A percentile compares a stretch with the other conserved stretches of the same genome.
phyloP scores from a whole-genome alignment of 1,140 invertebrate genomes.

The Drosophila oshimai region DNA sequence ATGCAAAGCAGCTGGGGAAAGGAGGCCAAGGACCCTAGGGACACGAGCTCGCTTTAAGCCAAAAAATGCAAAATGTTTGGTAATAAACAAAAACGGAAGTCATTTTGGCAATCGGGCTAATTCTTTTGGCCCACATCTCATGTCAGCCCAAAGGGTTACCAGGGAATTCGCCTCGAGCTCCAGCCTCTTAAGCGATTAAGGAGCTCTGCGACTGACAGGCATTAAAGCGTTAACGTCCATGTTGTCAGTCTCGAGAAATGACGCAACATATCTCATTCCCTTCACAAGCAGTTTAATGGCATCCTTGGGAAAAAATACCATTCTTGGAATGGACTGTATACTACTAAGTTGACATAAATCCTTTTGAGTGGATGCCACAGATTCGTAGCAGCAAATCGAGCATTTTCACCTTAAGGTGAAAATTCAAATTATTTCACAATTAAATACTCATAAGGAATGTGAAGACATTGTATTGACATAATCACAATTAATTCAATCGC shows the following conservation, averaged over 20 bases:
- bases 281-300: conserved; percentile 20
- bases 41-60: conserved; percentile 24
- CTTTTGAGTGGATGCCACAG: background rate
- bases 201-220: conserved; percentile 40
- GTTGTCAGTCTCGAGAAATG: conserved; percentile 49
- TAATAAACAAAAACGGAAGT: conserved; percentile 51
- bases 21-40: conserved; percentile 2
- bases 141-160: conserved; percentile 37
- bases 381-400: background rate
- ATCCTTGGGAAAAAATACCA: background rate
- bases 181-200: conserved; percentile 43
- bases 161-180: background rate
- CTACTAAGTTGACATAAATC: conserved; percentile 3
- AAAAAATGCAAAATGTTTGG: conserved; percentile 51
- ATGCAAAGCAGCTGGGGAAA: conserved; percentile 28
- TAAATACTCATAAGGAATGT: too few relatives aligned
- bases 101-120: conserved; percentile 47
- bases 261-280: conserved; percentile 21
- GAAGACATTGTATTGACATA: too few relatives aligned
- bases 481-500: too few relatives aligned
- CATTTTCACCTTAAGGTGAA: too few relatives aligned
- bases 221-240: conserved; percentile 42
- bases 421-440: too few relatives aligned
- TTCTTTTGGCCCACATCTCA: conserved; percentile 37
- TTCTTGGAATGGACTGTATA: background rate